Percentiles rank a stretch among this genome's conserved stretches.
phyloP scores from a whole-genome alignment of 2,888 invertebrate species.

The Tricholauxania praeusta region DNA sequence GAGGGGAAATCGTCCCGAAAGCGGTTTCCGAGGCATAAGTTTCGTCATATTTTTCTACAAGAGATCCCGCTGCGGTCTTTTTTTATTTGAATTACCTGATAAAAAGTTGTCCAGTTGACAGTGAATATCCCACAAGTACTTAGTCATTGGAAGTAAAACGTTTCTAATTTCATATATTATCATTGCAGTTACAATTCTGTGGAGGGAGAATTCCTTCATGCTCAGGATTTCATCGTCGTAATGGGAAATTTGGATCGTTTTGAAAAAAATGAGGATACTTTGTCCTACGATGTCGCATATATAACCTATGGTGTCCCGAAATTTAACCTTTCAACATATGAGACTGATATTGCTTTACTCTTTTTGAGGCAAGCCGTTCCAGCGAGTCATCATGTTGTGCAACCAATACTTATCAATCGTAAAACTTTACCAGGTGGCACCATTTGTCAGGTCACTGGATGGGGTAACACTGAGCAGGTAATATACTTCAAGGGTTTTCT shows the following conservation, averaged over 20 bases:
- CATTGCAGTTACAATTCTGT: slow-evolving; percentile 23
- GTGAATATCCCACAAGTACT: neutral
- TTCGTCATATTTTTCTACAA: too few relatives aligned
- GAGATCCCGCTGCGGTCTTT: too few relatives aligned
- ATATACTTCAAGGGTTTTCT: neutral
- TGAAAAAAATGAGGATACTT: slow-evolving; percentile 40
- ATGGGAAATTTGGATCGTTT: slow-evolving; percentile 51
- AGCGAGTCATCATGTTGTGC: slow-evolving; percentile 37
- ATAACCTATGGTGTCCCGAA: slow-evolving; percentile 38
- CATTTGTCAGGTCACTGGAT: slow-evolving; percentile 50
- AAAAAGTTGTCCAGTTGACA: too few relatives aligned
- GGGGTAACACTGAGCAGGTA: slow-evolving; percentile 53
- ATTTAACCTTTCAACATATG: slow-evolving; percentile 45
- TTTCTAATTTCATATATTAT: neutral
- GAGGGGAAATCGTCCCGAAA: too few relatives aligned
- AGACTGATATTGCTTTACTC: slow-evolving; percentile 51
- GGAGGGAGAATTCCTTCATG: slow-evolving; percentile 37
- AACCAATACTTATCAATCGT: slow-evolving; percentile 47
- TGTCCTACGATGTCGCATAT: slow-evolving; percentile 43
- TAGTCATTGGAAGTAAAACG: slow-evolving; percentile 1
- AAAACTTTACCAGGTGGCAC: slow-evolving; percentile 37
- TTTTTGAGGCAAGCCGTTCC: slow-evolving; percentile 48
- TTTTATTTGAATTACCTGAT: too few relatives aligned
- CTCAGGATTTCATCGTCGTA: slow-evolving; percentile 47
- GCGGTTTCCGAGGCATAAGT: too few relatives aligned